phyloP scores from a whole-genome alignment of 2,888 invertebrate species.

The Melipona beecheii region DNA sequence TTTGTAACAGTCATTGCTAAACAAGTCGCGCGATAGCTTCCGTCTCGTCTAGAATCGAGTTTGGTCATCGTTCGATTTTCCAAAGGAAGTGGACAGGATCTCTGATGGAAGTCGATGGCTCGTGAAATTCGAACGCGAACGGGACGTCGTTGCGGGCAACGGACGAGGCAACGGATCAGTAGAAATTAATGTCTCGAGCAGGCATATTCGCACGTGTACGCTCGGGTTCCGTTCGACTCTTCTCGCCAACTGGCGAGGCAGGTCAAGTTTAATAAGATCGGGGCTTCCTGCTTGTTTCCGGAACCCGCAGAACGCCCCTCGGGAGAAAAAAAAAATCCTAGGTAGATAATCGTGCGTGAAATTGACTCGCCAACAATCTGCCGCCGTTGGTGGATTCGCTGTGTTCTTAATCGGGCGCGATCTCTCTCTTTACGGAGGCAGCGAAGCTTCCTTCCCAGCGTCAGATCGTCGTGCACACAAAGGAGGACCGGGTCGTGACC shows the following conservation, averaged over 20 bases:
- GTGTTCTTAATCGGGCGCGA: conserved; percentile 44
- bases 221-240: background rate
- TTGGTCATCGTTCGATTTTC: conserved; percentile 6
- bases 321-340: background rate
- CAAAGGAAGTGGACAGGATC: background rate
- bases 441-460: conserved; percentile 29
- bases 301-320: conserved; percentile 7
- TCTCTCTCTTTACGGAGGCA: conserved; percentile 12
- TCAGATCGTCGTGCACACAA: conserved; percentile 21
- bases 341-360: conserved; percentile 61
- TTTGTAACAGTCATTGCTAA: too few relatives aligned
- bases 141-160: background rate
- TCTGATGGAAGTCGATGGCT: conserved; percentile 19
- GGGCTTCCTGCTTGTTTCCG: background rate
- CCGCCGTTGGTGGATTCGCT: conserved; percentile 8
- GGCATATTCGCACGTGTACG: conserved; percentile 11
- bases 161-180: conserved; percentile 4
- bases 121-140: conserved; percentile 25
- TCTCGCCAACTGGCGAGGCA: background rate
- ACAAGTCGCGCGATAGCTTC: background rate
- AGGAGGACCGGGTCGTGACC: conserved; percentile 44
- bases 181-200: conserved; percentile 22
- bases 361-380: conserved; percentile 54
- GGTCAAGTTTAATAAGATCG: conserved; percentile 15
- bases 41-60: background rate